A percentile compares a stretch with the other conserved stretches of the same genome.
phyloP scores from a whole-genome alignment of 2,888 invertebrate genomes.

The Archaeoteleia sp. region DNA sequence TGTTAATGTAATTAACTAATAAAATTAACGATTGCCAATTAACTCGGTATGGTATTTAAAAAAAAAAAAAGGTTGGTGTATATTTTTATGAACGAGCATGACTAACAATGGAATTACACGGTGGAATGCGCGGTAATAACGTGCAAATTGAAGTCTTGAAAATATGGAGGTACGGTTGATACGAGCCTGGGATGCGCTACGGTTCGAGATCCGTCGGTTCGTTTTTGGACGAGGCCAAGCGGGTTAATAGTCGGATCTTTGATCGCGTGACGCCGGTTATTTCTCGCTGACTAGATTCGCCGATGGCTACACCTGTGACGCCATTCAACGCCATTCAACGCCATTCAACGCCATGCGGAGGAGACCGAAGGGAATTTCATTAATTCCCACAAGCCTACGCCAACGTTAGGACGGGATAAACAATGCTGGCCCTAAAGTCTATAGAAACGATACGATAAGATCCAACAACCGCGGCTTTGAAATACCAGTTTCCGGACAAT shows the following conservation, averaged over 20 bases:
- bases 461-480: slow-evolving; percentile 17
- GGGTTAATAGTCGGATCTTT: slow-evolving; percentile 38
- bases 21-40: no score
- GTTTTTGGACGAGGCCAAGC: slow-evolving; percentile 38
- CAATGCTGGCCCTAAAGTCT: slow-evolving; percentile 30
- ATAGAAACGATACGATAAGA: slow-evolving; percentile 37
- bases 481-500: no score
- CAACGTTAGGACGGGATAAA: slow-evolving; percentile 14
- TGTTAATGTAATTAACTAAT: no score
- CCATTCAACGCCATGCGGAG: slow-evolving; percentile 42
- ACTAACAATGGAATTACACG: no score
- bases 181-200: slow-evolving; percentile 15
- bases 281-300: slow-evolving; percentile 24
- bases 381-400: slow-evolving; percentile 46
- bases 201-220: slow-evolving; percentile 3
- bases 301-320: slow-evolving; percentile 50
- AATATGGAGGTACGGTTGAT: no score
- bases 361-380: slow-evolving; percentile 48
- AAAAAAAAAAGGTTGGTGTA: no score
- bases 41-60: no score
- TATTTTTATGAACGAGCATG: no score
- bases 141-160: slow-evolving; percentile 6
- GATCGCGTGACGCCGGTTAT: slow-evolving; percentile 47
- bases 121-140: no score
- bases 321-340: slow-evolving; percentile 43